Evolutionary conservation across 92 coral and sea anemone genomes (phyloP).

Genomic region (Porites rus): DNA sequence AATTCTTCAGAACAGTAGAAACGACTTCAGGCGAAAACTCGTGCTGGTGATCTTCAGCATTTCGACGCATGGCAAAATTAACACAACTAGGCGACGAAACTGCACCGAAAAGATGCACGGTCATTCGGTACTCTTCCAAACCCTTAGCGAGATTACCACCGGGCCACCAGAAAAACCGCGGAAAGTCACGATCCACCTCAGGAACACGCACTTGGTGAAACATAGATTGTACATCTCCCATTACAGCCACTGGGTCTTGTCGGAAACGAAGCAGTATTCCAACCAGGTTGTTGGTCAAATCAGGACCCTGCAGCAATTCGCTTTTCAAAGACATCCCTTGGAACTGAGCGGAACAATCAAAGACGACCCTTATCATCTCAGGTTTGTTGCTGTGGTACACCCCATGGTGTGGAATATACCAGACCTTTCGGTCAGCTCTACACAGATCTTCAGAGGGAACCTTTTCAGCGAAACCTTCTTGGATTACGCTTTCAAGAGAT

Average conservation of each 20-base stretch:
- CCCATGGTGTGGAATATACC: conserved; percentile 66
- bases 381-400: conserved; percentile 55
- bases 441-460: conserved; percentile 37
- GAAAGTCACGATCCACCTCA: conserved; percentile 37
- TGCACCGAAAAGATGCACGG: conserved; percentile 63
- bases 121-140: conserved; percentile 54
- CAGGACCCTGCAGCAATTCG: conserved; percentile 58
- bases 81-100: conserved; percentile 58
- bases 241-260: conserved; percentile 53
- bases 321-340: neutral
- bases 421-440: conserved; percentile 50
- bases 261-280: conserved; percentile 59
- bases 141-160: conserved; percentile 44
- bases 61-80: conserved; percentile 44
- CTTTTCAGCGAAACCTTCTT: conserved; percentile 52
- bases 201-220: conserved; percentile 58
- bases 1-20: conserved; percentile 13
- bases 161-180: conserved; percentile 58
- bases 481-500: conserved; percentile 46
- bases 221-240: conserved; percentile 65
- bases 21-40: too few species aligned
- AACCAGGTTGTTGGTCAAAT: conserved; percentile 58
- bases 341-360: neutral
- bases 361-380: conserved; percentile 33
- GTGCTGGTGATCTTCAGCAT: conserved; percentile 6